Percentiles rank a stretch among this genome's conserved stretches.
phyloP scores from a whole-genome alignment of 1,140 invertebrate species.

The Ceratosolen fusciceps region DNA sequence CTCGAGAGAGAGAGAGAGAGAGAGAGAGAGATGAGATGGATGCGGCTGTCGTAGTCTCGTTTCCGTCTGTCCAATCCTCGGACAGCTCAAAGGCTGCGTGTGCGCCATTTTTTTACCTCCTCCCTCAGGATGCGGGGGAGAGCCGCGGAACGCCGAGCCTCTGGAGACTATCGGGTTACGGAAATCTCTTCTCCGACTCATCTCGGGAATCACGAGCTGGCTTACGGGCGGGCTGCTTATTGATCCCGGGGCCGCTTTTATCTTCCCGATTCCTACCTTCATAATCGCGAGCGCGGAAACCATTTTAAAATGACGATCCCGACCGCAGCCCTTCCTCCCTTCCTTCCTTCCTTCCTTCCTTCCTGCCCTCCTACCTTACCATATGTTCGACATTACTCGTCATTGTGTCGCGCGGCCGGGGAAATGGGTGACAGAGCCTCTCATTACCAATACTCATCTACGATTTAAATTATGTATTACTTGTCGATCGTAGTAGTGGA shows the following conservation, averaged over 20 bases:
- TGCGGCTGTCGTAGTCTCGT: conserved; percentile 1
- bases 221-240: not conserved
- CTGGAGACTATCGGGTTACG: conserved; percentile 54
- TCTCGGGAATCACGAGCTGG: not conserved
- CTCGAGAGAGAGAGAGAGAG: not conserved
- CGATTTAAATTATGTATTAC: too few species aligned
- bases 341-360: too few species aligned
- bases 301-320: conserved; percentile 12
- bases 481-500: too few species aligned
- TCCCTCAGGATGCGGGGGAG: conserved; percentile 5
- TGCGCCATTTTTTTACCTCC: conserved; percentile 60
- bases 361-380: too few species aligned
- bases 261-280: not conserved
- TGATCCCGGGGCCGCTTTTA: not conserved
- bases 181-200: conserved; percentile 52
- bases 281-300: too few species aligned
- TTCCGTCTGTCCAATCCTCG: conserved; percentile 60
- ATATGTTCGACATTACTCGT: too few species aligned
- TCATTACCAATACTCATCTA: too few species aligned
- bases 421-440: too few species aligned
- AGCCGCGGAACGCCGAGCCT: not conserved
- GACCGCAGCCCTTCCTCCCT: too few species aligned
- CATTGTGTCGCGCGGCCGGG: too few species aligned
- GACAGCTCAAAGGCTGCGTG: conserved; percentile 60
- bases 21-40: not conserved